Evolutionary conservation across 2,888 invertebrate species (phyloP).

Genomic region (Xanthorhoe designata): DNA sequence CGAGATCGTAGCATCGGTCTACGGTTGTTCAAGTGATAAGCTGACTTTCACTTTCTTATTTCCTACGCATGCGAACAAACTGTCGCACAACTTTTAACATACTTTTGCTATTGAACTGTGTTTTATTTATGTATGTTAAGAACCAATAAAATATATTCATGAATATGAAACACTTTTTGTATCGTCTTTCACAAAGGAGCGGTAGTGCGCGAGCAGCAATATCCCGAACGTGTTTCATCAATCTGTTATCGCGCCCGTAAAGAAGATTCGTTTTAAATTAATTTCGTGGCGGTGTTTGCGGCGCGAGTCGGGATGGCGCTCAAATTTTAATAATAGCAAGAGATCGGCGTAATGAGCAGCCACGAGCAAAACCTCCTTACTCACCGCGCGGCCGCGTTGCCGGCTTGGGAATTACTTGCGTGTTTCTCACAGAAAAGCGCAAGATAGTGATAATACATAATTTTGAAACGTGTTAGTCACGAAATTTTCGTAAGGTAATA

Average conservation of each 20-base stretch:
- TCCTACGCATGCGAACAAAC: too few relatives aligned
- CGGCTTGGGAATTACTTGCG: neutral
- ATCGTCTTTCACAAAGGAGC: neutral
- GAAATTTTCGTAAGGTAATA: too few relatives aligned
- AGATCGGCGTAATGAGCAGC: constrained; percentile 7
- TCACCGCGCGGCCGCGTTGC: neutral
- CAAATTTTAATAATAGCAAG: constrained; percentile 10
- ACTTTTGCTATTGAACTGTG: too few relatives aligned
- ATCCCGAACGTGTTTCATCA: neutral
- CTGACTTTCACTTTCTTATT: neutral
- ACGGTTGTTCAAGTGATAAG: too few relatives aligned
- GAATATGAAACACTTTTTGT: neutral
- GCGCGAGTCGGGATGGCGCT: neutral
- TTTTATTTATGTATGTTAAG: too few relatives aligned
- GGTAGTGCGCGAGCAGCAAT: too few relatives aligned
- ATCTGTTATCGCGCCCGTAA: constrained; percentile 7
- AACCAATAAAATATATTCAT: too few relatives aligned
- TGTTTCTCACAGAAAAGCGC: neutral
- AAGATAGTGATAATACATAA: neutral
- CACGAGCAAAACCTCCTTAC: constrained; percentile 1
- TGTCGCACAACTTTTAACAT: too few relatives aligned
- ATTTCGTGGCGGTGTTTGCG: constrained; percentile 4
- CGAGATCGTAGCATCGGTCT: neutral
- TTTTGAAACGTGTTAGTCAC: too few relatives aligned
- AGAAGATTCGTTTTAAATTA: constrained; percentile 12